phyloP scores from a whole-genome alignment of 2,113 vertebrate species.

The Toxotes chatareus region DNA sequence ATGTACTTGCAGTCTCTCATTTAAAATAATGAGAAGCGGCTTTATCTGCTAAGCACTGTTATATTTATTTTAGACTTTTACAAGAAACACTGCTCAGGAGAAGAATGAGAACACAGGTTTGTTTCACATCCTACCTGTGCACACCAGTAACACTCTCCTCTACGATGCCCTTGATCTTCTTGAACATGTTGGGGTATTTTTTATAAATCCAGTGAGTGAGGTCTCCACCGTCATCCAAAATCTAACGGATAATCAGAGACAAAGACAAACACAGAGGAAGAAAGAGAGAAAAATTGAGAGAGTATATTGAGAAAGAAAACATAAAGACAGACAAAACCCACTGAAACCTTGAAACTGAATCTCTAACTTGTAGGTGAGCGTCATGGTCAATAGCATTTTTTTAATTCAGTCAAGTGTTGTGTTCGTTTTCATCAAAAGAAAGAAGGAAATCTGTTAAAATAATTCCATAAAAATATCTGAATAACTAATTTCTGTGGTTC shows the following conservation, averaged over 20 bases:
- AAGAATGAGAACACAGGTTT: no score
- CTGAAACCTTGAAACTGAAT: background rate
- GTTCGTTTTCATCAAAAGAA: background rate
- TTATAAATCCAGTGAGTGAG: constrained; percentile 99
- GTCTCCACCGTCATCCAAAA: constrained; percentile 97
- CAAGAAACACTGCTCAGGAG: no score
- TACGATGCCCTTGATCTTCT: constrained; percentile 99
- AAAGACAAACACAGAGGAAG: background rate
- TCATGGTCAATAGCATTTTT: background rate
- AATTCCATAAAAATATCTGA: background rate
- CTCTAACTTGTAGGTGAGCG: constrained; percentile 3
- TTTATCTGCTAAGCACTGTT: background rate
- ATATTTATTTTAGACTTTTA: background rate
- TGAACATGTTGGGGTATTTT: constrained; percentile 99
- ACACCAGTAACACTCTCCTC: constrained; percentile 99
- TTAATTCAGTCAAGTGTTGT: no score
- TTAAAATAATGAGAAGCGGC: background rate
- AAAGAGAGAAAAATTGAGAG: background rate
- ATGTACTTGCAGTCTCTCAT: background rate
- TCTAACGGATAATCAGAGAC: constrained; percentile 79
- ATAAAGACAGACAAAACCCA: background rate
- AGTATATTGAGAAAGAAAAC: background rate
- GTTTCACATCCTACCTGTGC: constrained; percentile 87
- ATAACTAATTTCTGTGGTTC: background rate
- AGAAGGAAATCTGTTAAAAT: background rate